phyloP scores from a whole-genome alignment of 1,140 invertebrate genomes.

The Pseudomyrmex pallidus region DNA sequence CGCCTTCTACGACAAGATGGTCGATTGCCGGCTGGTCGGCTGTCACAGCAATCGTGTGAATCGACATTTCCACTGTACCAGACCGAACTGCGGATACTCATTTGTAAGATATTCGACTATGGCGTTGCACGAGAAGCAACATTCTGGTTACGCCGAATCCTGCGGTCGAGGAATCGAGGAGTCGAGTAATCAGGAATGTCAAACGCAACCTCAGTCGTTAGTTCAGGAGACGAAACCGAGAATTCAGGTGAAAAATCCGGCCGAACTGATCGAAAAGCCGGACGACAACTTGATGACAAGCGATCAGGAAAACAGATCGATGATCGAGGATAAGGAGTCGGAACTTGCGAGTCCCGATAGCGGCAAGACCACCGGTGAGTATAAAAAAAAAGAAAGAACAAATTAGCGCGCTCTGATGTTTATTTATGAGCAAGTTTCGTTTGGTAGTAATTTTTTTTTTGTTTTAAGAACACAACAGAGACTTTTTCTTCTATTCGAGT shows the following conservation, averaged over 20 bases:
- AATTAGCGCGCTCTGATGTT: conserved; percentile 63
- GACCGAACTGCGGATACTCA: conserved; percentile 90
- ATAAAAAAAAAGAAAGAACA: conserved; percentile 33
- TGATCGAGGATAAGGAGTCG: conserved; percentile 80
- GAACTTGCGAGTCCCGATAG: conserved; percentile 78
- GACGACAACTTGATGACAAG: conserved; percentile 66
- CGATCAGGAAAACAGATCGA: conserved; percentile 72
- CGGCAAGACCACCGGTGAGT: conserved; percentile 84
- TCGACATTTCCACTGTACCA: conserved; percentile 92
- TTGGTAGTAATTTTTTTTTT: conserved; percentile 69
- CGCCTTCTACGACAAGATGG: conserved; percentile 91
- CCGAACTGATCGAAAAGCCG: conserved; percentile 82
- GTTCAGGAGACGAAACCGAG: conserved; percentile 80
- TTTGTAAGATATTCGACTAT: conserved; percentile 92
- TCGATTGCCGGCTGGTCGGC: conserved; percentile 90
- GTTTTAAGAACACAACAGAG: conserved; percentile 8
- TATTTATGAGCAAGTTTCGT: conserved; percentile 63
- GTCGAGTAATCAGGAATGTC: conserved; percentile 70
- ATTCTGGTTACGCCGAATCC: conserved; percentile 74
- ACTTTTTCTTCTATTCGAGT: conserved; percentile 14
- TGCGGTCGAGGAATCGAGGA: conserved; percentile 47
- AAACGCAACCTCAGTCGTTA: conserved; percentile 66
- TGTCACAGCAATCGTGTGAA: conserved; percentile 91
- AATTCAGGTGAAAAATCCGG: conserved; percentile 84
- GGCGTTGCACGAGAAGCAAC: conserved; percentile 90